Evolutionary conservation across 2,888 invertebrate species (phyloP), one percentile per base, ranked within the genome.

Genomic region (Pedicia rivosa): DNA sequence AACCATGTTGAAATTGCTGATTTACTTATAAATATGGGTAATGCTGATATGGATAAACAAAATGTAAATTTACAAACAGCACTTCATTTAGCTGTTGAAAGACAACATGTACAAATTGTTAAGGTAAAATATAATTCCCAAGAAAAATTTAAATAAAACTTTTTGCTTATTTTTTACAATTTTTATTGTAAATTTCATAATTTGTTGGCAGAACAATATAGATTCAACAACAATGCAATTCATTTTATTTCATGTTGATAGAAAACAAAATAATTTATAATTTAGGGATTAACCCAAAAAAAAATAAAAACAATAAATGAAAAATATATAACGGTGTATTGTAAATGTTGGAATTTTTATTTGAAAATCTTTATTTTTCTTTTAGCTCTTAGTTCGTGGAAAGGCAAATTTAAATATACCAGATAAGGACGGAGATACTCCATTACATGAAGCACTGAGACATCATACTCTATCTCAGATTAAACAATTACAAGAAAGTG

Each of bases 61-160:
- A 95, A 95, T 64, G 90, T 91, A 30, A 95, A 95, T 65, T 66
- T 88, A 37, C 94, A 92, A 57, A 90, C 90, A 2, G 84, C 84
- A 0, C 65, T 92, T 17, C 95, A 97, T 62, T 70, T 97, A 40
- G 94, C 95, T 2, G 94, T 94, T 9, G 94, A 95, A 63, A 68
- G 95, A 8, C 94, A 95, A 54, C 95, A 97, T 63, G 88, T 90
- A n/a, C 92, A 94, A 63, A 92, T 97, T 45, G 94, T 95, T 40
- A 72, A 92, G 55, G 35, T 35, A 35, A 33, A 14, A 19, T 4
- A 20, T 78, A 79, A 17, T 17, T 17, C 5, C 17, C 16, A 30
- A 17, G 16, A 17, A 5, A 17, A 63, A 59, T 67, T 59, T 33
- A 20, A 5, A 36, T 26, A 36, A 5, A 26, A 32, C 12, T 30